Evolutionary conservation across 2,888 invertebrate genomes (phyloP).

Genomic region (Lacanobia oleracea): DNA sequence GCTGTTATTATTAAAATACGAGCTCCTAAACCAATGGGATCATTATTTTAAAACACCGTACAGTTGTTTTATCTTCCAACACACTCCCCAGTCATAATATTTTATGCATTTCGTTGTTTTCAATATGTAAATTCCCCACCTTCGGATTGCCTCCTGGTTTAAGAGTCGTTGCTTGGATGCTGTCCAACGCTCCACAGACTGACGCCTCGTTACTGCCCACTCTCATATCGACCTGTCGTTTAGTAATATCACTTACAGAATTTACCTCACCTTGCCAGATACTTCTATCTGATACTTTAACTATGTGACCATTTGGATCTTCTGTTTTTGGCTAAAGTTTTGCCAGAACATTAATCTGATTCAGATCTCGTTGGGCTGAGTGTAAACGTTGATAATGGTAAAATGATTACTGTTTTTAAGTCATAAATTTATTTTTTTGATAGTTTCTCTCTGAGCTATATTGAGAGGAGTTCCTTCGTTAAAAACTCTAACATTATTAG

Average conservation of each 20-base stretch:
- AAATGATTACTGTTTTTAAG: constrained; percentile 19
- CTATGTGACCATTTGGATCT: neutral
- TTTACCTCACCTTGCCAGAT: constrained; percentile 52
- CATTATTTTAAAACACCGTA: neutral
- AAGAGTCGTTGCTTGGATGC: constrained; percentile 55
- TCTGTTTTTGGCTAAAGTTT: neutral
- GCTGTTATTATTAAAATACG: neutral
- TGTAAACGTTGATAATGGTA: constrained; percentile 3
- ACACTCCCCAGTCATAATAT: constrained; percentile 5
- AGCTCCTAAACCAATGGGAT: neutral
- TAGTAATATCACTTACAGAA: constrained; percentile 48
- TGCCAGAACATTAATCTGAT: constrained; percentile 31
- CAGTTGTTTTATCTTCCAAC: too few relatives aligned
- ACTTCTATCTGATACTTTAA: constrained; percentile 32
- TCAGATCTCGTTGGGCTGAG: neutral
- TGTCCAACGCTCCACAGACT: constrained; percentile 55
- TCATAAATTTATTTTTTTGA: neutral
- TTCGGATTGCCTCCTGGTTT: constrained; percentile 47
- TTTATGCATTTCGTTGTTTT: constrained; percentile 44
- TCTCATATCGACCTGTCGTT: constrained; percentile 52
- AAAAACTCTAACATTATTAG: neutral
- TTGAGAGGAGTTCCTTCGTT: neutral
- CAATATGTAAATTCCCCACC: constrained; percentile 28
- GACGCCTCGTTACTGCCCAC: constrained; percentile 50
- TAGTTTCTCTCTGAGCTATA: neutral